Evolutionary conservation across 1,140 invertebrate genomes (phyloP).

Genomic region (Parapsyche elsis): DNA sequence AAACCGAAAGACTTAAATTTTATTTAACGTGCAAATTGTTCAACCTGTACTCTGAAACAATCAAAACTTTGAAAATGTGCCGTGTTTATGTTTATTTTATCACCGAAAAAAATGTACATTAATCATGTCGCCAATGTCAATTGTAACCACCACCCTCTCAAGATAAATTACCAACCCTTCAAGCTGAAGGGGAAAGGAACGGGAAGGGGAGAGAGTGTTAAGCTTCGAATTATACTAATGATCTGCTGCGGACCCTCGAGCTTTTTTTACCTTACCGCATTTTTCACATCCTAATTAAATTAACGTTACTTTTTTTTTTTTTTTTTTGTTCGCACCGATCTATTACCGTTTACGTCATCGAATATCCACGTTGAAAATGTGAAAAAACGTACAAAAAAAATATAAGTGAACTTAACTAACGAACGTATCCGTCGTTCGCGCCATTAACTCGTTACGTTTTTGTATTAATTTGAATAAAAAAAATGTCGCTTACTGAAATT

Average conservation of each 20-base stretch:
- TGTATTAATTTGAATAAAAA: too few relatives aligned
- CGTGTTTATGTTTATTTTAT: not conserved
- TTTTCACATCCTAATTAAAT: conserved; percentile 15
- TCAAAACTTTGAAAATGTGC: too few relatives aligned
- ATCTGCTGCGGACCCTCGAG: not conserved
- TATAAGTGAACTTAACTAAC: not conserved
- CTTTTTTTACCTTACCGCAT: not conserved
- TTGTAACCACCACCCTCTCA: not conserved
- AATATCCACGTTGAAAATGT: not conserved
- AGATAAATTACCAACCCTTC: conserved; percentile 4
- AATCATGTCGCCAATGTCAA: conserved; percentile 14
- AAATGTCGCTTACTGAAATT: too few relatives aligned
- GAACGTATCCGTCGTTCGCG: not conserved
- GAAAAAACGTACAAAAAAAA: too few relatives aligned
- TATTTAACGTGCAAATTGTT: too few relatives aligned
- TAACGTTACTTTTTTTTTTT: not conserved
- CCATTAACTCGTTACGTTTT: not conserved
- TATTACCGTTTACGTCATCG: conserved; percentile 5
- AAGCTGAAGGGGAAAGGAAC: not conserved
- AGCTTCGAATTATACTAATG: conserved; percentile 22
- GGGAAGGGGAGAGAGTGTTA: not conserved
- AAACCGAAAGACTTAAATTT: too few relatives aligned
- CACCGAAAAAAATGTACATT: not conserved
- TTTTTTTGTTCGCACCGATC: not conserved
- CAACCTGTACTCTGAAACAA: too few relatives aligned